Evolutionary conservation across 2,888 invertebrate genomes (phyloP).

Genomic region (Oligia strigilis): DNA sequence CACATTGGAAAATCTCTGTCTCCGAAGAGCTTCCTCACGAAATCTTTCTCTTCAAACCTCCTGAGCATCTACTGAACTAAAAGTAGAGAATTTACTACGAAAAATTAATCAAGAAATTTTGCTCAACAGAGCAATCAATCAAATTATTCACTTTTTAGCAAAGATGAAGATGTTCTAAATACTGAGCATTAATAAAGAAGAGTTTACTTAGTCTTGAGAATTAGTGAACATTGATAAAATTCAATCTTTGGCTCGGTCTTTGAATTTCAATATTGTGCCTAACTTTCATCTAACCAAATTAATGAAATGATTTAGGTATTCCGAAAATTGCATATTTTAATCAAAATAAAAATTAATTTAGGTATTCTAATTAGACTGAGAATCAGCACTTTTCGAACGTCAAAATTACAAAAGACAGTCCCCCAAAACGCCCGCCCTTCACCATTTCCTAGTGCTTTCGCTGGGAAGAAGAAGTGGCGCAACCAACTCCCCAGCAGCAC

Average conservation of each 20-base stretch:
- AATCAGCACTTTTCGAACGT: neutral
- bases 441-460: too few species aligned
- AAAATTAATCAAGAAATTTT: constrained; percentile 1
- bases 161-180: constrained; percentile 23
- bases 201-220: constrained; percentile 7
- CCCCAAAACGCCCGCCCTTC: neutral
- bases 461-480: neutral
- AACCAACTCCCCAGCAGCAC: neutral
- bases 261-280: neutral
- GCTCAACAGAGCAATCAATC: neutral
- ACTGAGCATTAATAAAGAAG: neutral
- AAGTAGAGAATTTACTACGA: neutral
- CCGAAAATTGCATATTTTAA: neutral
- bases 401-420: neutral
- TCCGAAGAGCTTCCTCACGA: neutral
- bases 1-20: neutral
- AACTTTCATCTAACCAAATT: neutral
- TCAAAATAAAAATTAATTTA: neutral
- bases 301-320: neutral
- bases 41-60: neutral
- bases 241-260: constrained; percentile 5
- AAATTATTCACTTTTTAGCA: constrained; percentile 12
- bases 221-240: constrained; percentile 7
- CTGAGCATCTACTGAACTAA: neutral
- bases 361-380: neutral